Base-by-base conservation (phyloP, 2,113 vertebrate genomes). In the Accipiter cooperii region DNA sequence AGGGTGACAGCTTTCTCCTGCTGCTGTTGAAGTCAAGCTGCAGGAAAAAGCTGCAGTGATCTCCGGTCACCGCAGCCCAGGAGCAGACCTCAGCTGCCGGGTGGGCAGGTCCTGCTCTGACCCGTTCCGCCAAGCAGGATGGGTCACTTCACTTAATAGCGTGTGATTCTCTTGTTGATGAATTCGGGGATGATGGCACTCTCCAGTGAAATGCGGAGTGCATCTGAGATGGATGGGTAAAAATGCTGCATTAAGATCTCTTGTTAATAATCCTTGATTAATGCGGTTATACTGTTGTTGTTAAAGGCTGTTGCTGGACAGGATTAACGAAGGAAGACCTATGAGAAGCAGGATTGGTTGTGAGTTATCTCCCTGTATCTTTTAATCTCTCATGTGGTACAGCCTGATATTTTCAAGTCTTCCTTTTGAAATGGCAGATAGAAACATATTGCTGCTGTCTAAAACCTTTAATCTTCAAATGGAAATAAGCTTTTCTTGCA, bases 401-500 rank as follows among this genome's bases (percentile, higher is more conserved):
- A 66, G 95, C 55, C 79, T 93, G 85, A 95, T 42, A 68, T 77
- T 94, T 96, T 90, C 69, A 88, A 74, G 77, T 44, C 61, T 91
- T 90, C 92, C 69, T 75, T 75, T 88, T 93, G 95, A 97, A 97
- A 92, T 71, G 66, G 79, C 87, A 97, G 84, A 80, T 89, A 84
- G 93, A 96, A 96, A 97, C 91, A 76, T 70, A 95, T 82, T 93
- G 91, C 74, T 87, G 83, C 95, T 92, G 70, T 93, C 97, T 95
- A 70, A 93, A 93, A 89, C 25, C 88, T 97, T 97, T 96, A 91
- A 94, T 97, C 93, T 95, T 83, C 63, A 82, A 91, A 91, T 73
- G 95, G 96, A 96, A 95, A 93, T 93, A 94, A 94, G 86, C 87
- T 91, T 90, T 90, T 87, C 89, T 90, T 97, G 95, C 89, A 94